Percentiles rank a stretch among this genome's conserved stretches.
phyloP scores from a whole-genome alignment of 2,888 invertebrate species.

The Tanaodytes sp. region DNA sequence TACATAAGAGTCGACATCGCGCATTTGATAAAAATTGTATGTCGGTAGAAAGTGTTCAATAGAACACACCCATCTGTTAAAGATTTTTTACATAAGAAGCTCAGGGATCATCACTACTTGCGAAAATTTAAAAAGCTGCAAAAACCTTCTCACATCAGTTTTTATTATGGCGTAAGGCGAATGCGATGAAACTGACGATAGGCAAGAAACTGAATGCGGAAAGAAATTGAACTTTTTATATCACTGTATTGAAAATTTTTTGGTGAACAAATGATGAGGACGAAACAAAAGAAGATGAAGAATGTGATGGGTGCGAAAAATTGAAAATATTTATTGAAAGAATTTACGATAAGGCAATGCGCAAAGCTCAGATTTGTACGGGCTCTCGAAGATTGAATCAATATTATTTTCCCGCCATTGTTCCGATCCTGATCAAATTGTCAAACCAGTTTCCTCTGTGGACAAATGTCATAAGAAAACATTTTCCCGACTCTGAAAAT shows the following conservation, averaged over 20 bases:
- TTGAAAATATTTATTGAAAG: too few relatives aligned
- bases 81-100: too few relatives aligned
- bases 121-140: too few relatives aligned
- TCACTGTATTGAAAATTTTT: too few relatives aligned
- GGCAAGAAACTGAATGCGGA: not conserved
- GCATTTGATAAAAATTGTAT: constrained; percentile 56
- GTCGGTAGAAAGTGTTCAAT: constrained; percentile 49
- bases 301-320: too few relatives aligned
- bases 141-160: too few relatives aligned
- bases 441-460: not conserved
- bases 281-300: too few relatives aligned
- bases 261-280: too few relatives aligned
- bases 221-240: not conserved
- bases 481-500: not conserved
- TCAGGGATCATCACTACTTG: too few relatives aligned
- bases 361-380: too few relatives aligned
- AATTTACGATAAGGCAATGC: too few relatives aligned
- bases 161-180: constrained; percentile 15
- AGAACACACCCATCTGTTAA: constrained; percentile 26
- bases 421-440: not conserved
- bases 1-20: constrained; percentile 58
- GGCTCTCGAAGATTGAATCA: not conserved
- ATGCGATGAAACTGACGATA: constrained; percentile 7
- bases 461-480: not conserved
- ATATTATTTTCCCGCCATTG: not conserved